Percentiles rank a stretch among this genome's conserved stretches.
Evolutionary conservation across 2,888 invertebrate genomes (phyloP).

Genomic region (Synergus umbraculus): DNA sequence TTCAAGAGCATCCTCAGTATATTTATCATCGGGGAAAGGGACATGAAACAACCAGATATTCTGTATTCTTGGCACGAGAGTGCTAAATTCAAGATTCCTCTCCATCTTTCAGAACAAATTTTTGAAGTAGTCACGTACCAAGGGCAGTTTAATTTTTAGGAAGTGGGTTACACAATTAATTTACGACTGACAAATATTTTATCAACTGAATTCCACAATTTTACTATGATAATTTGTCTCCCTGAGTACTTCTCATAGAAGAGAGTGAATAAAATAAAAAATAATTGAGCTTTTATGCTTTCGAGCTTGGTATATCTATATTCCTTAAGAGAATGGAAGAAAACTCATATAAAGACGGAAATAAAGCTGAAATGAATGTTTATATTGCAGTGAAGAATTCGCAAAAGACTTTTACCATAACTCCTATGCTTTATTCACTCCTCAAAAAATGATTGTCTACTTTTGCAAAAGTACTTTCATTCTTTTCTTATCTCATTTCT

Average conservation of each 20-base stretch:
- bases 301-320: background rate
- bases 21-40: background rate
- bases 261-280: background rate
- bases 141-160: background rate
- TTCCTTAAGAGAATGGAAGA: background rate
- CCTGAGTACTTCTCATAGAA: background rate
- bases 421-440: background rate
- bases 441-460: background rate
- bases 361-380: background rate
- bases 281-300: background rate
- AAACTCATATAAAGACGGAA: background rate
- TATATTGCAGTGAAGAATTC: background rate
- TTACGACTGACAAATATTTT: background rate
- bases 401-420: background rate
- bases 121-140: background rate
- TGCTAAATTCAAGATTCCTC: slow-evolving; percentile 6
- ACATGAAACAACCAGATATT: background rate
- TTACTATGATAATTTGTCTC: background rate
- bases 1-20: slow-evolving; percentile 32
- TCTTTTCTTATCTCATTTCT: background rate
- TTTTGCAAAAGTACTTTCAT: background rate
- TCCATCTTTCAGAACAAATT: background rate
- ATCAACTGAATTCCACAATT: background rate
- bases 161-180: too few relatives aligned
- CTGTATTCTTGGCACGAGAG: slow-evolving; percentile 17